phyloP scores from a whole-genome alignment of 2,113 vertebrate genomes.

The Hippocampus comes region DNA sequence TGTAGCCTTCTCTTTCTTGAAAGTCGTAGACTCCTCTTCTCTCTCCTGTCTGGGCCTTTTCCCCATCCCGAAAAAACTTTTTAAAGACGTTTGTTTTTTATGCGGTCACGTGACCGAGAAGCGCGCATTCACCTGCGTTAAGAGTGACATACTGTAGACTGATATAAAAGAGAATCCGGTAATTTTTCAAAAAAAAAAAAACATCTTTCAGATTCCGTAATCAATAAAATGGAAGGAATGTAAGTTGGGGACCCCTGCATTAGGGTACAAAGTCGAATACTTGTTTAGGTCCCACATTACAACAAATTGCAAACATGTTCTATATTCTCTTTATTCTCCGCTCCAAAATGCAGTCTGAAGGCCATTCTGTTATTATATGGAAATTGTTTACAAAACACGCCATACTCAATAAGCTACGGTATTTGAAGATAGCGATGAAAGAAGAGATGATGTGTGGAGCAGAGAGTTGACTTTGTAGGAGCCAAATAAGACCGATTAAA shows the following conservation, averaged over 20 bases:
- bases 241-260: background rate
- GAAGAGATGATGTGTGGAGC: background rate
- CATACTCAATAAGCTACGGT: background rate
- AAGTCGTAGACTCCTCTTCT: too few species aligned
- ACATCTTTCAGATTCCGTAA: too few species aligned
- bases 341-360: background rate
- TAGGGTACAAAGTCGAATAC: background rate
- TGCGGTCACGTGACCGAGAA: too few species aligned
- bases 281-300: background rate
- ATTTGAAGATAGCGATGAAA: conserved; percentile 2
- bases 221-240: too few species aligned
- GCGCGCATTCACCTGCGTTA: too few species aligned
- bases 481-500: background rate
- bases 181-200: too few species aligned
- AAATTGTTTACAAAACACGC: background rate
- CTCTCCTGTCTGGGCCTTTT: too few species aligned
- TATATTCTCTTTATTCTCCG: background rate
- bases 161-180: too few species aligned
- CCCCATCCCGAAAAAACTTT: too few species aligned
- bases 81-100: too few species aligned
- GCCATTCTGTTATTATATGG: background rate
- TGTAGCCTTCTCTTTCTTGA: too few species aligned
- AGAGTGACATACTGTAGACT: too few species aligned
- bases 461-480: background rate
- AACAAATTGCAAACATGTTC: background rate